Percentiles rank a stretch among this genome's conserved stretches.
Conservation (phyloP, 1,140 invertebrate species). For the Plodia interpunctella region DNA sequence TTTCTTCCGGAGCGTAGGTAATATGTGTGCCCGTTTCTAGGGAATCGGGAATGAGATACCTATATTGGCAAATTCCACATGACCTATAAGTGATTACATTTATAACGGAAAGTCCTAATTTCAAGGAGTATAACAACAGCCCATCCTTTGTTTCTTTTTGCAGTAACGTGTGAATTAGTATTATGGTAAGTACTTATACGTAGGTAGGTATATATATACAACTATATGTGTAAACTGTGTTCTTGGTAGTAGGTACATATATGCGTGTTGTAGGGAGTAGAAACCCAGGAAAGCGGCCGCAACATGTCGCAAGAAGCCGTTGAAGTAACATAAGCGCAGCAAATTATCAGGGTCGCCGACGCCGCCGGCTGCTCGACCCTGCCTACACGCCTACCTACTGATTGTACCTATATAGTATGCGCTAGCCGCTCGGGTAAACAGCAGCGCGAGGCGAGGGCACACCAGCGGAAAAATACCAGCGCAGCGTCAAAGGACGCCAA, state of each 20-base stretch:
- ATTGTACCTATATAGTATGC: conserved; percentile 31
- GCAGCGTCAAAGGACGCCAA: conserved; percentile 46
- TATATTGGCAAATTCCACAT: no score
- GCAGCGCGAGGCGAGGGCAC: conserved; percentile 31
- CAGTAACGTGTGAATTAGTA: no score
- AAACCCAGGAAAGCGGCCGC: conserved; percentile 54
- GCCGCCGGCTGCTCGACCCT: conserved; percentile 46
- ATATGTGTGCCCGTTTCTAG: no score
- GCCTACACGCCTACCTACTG: conserved; percentile 50
- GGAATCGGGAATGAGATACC: no score
- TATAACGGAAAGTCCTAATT: no score
- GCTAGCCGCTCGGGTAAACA: conserved; percentile 44
- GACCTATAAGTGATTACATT: no score
- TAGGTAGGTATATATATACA: no score
- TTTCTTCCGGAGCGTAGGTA: no score
- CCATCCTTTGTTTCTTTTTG: no score
- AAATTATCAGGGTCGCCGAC: conserved; percentile 70
- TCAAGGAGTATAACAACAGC: no score
- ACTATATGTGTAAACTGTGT: no score
- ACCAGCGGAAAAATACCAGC: conserved; percentile 58
- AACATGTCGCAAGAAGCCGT: conserved; percentile 70
- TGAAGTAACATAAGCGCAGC: conserved; percentile 71
- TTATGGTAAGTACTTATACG: no score
- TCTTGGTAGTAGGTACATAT: conserved; percentile 17
- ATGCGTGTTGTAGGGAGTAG: conserved; percentile 37